Evolutionary conservation across 2,113 vertebrate genomes (phyloP).

Genomic region (Petroica traversi): DNA sequence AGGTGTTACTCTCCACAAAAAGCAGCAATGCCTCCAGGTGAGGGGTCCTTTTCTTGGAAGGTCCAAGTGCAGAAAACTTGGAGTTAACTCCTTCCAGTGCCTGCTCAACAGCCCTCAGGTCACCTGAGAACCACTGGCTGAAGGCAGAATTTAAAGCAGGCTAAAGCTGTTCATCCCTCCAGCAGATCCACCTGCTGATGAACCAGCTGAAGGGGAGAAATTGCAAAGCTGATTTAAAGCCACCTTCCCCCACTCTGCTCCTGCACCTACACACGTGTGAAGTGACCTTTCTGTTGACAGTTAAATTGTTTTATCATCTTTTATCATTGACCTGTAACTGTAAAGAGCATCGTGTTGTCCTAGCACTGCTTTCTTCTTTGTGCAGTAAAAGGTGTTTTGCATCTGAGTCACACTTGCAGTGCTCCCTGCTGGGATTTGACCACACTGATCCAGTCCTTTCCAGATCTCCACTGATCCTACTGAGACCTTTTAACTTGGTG

Average conservation of each 20-base stretch:
- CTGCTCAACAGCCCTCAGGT: background rate
- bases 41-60: background rate
- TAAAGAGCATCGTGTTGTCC: background rate
- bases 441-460: background rate
- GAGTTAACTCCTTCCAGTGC: background rate
- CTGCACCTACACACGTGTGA: background rate
- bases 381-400: background rate
- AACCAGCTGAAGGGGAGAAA: background rate
- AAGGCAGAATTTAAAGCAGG: background rate
- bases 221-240: background rate
- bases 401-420: background rate
- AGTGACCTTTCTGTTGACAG: background rate
- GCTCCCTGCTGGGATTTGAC: background rate
- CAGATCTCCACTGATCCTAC: background rate
- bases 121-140: background rate
- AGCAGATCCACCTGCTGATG: background rate
- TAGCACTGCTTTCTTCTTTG: background rate
- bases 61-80: background rate
- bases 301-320: background rate
- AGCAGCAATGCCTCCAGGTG: background rate
- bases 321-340: background rate
- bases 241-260: background rate
- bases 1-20: background rate
- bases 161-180: constrained; percentile 3
- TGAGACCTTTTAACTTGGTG: background rate